These are phyloP conservation scores for Tragopan temminckii DNA, from an alignment of 2,797 vertebrate species.

Conservation along the genomic window DNA sequence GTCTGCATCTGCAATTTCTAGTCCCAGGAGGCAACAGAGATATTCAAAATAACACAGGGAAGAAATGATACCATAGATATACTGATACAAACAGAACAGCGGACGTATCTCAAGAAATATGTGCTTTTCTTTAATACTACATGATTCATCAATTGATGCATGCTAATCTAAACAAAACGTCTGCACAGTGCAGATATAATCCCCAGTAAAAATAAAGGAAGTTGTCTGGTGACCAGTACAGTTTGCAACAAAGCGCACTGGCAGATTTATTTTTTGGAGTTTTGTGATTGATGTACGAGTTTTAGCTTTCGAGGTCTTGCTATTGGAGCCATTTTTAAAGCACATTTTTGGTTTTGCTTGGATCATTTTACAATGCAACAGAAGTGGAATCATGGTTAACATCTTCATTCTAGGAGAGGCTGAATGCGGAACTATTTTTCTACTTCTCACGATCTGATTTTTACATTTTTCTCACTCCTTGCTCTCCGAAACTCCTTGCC, in stretches of 20 bases:
- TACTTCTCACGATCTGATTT: neutral
- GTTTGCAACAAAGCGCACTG: neutral
- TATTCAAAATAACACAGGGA: slow-evolving; percentile 12
- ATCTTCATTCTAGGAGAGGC: neutral
- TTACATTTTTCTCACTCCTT: neutral
- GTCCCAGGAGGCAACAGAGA: slow-evolving; percentile 4
- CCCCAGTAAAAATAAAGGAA: neutral
- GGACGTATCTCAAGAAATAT: neutral
- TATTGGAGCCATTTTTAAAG: neutral
- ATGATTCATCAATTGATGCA: neutral
- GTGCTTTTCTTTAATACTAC: neutral
- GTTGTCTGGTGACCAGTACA: neutral
- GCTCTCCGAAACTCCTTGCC: neutral
- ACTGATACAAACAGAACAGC: neutral
- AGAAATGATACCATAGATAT: neutral
- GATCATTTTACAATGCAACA: neutral
- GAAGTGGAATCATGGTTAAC: neutral
- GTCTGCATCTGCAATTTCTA: slow-evolving; percentile 28
- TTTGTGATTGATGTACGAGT: neutral
- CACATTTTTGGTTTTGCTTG: neutral
- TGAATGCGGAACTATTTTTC: neutral
- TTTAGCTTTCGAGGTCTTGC: neutral
- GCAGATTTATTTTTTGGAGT: neutral
- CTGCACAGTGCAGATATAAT: neutral
- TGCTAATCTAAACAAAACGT: neutral